Evolutionary conservation across 2,113 vertebrate species (phyloP), one percentile per base, ranked within the genome.

Genomic region (Hylia prasina): DNA sequence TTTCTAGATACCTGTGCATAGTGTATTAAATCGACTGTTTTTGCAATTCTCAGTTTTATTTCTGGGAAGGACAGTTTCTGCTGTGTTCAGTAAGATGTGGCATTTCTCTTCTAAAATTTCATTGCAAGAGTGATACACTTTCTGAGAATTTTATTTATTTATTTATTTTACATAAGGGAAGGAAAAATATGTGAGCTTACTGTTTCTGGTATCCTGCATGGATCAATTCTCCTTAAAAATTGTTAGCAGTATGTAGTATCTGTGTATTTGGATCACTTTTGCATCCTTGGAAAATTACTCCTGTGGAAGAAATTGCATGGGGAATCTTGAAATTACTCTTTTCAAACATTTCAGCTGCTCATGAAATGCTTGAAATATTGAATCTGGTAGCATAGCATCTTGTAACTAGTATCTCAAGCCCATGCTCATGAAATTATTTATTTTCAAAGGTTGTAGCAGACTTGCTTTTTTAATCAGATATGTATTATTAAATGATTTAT

Each of bases 211-310:
- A 27, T 66, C 30, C 16, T 56, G 1, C 31, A 33, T 60, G 30
- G 56, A 30, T 70, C 39, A 87, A 0, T 40, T 12, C 19, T 75
- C 27, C 30, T 60, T 45, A 54, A 83, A 85, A 77, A 13, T 24
- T 37, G 6, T 30, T 37, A 63, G 31, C 0, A 6, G 5, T 54
- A 9, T 1, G 0, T 47, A 37, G 3, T 28, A 28, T 50, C 42
- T 76, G 2, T 18, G 6, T 64, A 18, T 39, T 60, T 60, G 48
- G 40, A 44, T 20, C 14, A 7, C 33, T 79, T 89, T 16, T 79
- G 7, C 11, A 25, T 86, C 75, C 13, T 22, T 3, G 9, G 42
- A 6, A 54, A 17, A 42, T 19, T 45, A 61, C 20, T 87, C 23
- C 22, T 77, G 15, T 76, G 25, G 10, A 16, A 66, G 66, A 33